Base-by-base conservation (phyloP, 1,140 invertebrate species). In the Drosophila neocordata region DNA sequence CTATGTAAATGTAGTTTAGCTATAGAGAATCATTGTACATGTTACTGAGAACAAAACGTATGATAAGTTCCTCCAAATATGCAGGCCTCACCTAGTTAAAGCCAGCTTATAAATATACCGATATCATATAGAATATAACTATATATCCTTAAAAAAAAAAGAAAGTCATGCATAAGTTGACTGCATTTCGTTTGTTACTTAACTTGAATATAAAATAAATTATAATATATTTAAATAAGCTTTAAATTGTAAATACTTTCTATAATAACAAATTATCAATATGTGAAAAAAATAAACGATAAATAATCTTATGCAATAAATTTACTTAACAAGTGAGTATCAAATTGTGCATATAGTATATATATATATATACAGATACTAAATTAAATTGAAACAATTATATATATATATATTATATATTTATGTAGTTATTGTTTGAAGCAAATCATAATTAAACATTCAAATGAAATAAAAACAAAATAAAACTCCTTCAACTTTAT, bases 261-360 rank as follows among this genome's bases (percentile, higher is more conserved):
- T n/a, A n/a, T n/a, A n/a, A 18, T 63, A 24, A 74, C 59, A 51
- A 75, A 76, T 76, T 76, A 76, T 75, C 60, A 65, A 76, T 69
- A 75, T 76, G 73, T 69, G 73, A 76, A 31, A 31, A 31, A 6
- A 68, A 63, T 57, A 69, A 76, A 60, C 22, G 72, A 73, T 37
- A 31, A 65, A 51, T 73, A 73, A 59, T 65, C 67, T 41, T 73
- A 73, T 38, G 73, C 56, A 67, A 38, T 44, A 37, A 57, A 57
- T 12, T 27, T 18, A n/a, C 34, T 15, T 38, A 44, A 72, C 63
- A 84, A 79, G 68, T 84, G 80, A 85, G 74, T 85, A 65, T 48
- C 31, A 56, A 85, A 76, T 81, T 87, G 82, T 87, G 82, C 82
- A 87, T 87, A 87, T 85, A 85, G 88, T 87, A 87, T 85, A 85